A percentile compares a stretch with the other conserved stretches of the same genome.
These are phyloP conservation scores for Casuarius casuarius DNA, from an alignment of 2,113 vertebrate genomes.

Conservation along the genomic window DNA sequence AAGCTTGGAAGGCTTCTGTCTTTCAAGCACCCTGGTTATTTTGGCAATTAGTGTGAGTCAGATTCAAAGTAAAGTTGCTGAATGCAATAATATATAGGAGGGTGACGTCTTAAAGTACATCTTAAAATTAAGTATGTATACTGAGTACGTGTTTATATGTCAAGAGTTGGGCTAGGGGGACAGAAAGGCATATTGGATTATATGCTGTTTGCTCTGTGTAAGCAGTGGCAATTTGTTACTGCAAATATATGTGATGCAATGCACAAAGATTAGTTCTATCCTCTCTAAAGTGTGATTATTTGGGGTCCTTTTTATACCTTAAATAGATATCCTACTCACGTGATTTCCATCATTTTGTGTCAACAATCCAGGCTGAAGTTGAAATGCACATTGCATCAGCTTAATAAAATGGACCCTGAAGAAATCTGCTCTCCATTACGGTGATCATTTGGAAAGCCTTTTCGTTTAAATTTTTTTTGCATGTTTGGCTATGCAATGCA, in stretches of 20 bases:
- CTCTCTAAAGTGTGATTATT: conserved; percentile 56
- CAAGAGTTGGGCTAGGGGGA: background rate
- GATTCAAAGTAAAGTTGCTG: background rate
- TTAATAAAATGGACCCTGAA: background rate
- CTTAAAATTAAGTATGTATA: background rate
- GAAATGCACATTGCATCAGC: conserved; percentile 56
- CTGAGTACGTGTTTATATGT: background rate
- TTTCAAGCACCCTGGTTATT: background rate
- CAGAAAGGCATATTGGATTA: conserved; percentile 8
- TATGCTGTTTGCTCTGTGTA: conserved; percentile 7
- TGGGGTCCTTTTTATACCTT: conserved; percentile 42
- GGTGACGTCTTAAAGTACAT: background rate
- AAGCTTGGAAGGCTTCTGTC: background rate
- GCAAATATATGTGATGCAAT: conserved; percentile 18
- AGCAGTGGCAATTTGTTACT: conserved; percentile 38
- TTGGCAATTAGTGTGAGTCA: background rate
- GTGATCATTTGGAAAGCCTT: background rate
- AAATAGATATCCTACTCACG: conserved; percentile 49
- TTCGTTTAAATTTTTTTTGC: background rate
- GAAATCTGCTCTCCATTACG: background rate
- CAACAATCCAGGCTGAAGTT: conserved; percentile 53
- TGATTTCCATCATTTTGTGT: conserved; percentile 60
- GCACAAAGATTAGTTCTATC: conserved; percentile 50
- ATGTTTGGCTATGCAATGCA: background rate
- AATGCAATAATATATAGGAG: background rate